These are phyloP conservation scores for Polyploca ridens DNA, from an alignment of 2,888 invertebrate genomes.

Conservation along the genomic window DNA sequence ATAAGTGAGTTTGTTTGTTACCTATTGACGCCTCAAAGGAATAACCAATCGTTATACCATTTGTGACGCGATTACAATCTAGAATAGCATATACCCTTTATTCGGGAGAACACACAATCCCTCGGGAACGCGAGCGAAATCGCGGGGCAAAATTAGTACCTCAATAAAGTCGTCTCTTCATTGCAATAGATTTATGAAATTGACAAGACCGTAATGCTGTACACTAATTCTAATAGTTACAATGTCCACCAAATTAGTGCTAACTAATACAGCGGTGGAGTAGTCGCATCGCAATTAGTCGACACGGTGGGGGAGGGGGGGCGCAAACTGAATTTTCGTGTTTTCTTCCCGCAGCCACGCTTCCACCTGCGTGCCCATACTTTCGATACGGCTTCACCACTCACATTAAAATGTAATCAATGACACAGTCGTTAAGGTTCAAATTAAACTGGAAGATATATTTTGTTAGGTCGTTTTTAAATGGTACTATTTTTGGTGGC, in stretches of 20 bases:
- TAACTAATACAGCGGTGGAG: background rate
- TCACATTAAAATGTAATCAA: background rate
- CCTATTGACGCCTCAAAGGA: too few species aligned
- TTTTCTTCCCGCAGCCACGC: conserved; percentile 1
- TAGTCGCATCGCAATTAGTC: conserved; percentile 1
- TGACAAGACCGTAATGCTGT: background rate
- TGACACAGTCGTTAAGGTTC: background rate
- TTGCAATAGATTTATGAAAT: background rate
- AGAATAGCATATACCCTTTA: too few species aligned
- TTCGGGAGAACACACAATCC: too few species aligned
- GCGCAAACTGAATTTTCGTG: background rate
- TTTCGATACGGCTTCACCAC: background rate
- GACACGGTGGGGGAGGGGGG: background rate
- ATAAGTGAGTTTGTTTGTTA: too few species aligned
- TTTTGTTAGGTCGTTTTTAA: background rate
- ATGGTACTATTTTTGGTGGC: background rate
- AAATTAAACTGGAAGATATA: background rate
- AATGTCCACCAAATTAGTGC: background rate
- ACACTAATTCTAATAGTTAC: background rate
- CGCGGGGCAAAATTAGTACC: too few species aligned
- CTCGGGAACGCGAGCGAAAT: too few species aligned
- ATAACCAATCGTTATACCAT: too few species aligned
- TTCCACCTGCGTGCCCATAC: background rate
- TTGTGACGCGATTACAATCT: too few species aligned
- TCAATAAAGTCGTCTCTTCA: too few species aligned